phyloP scores from a whole-genome alignment of 2,888 invertebrate species.

The Cryptocheilus praepositus region DNA sequence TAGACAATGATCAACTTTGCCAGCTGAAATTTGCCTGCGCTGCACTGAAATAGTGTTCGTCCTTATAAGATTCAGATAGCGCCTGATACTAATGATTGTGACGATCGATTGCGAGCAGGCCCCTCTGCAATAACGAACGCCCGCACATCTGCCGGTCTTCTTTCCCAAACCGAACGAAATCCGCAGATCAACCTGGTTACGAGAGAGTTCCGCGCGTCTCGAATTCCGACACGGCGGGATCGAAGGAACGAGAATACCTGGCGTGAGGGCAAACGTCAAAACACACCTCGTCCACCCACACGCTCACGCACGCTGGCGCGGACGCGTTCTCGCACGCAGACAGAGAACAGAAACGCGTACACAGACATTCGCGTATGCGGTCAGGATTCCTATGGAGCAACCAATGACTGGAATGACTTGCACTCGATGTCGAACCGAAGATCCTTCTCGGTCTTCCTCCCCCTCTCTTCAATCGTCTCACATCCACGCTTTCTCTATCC shows the following conservation, averaged over 20 bases:
- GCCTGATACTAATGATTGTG: too few relatives aligned
- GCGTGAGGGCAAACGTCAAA: constrained; percentile 72
- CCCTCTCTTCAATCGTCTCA: constrained; percentile 22
- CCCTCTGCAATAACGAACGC: not conserved
- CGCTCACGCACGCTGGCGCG: constrained; percentile 24
- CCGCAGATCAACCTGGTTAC: constrained; percentile 51
- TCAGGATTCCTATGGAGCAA: constrained; percentile 70
- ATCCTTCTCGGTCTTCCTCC: constrained; percentile 59
- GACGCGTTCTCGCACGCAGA: constrained; percentile 29
- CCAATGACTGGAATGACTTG: constrained; percentile 74
- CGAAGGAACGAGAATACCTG: constrained; percentile 59
- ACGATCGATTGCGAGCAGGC: too few relatives aligned
- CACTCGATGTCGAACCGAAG: constrained; percentile 70
- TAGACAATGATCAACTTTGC: too few relatives aligned
- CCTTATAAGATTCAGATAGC: too few relatives aligned
- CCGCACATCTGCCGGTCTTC: too few relatives aligned
- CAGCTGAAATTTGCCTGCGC: too few relatives aligned
- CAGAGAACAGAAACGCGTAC: too few relatives aligned
- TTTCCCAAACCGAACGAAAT: constrained; percentile 6
- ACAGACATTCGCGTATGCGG: constrained; percentile 27
- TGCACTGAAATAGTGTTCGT: too few relatives aligned
- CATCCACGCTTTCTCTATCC: constrained; percentile 32
- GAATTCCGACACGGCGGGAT: constrained; percentile 62
- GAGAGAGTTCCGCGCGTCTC: constrained; percentile 54
- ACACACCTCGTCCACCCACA: constrained; percentile 69